Base-by-base conservation (phyloP, 2,888 invertebrate species). In the Leptothorax acervorum region DNA sequence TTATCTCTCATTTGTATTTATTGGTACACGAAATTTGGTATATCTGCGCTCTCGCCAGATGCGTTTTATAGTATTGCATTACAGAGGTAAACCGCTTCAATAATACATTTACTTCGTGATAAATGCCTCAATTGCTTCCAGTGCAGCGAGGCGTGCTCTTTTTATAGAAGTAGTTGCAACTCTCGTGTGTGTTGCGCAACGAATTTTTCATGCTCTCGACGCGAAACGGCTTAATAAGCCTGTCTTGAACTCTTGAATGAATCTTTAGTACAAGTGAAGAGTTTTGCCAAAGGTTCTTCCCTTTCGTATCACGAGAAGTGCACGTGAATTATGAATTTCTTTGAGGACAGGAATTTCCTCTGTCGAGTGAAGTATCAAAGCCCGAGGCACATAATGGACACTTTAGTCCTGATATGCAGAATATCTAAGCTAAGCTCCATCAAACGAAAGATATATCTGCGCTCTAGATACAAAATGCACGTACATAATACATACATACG, bases 251-350 rank as follows among this genome's bases (percentile, higher is more conserved):
- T 18, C 51, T 51, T 23, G 28, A 76, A 68, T 9, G n/a, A 45
- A 78, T 57, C 55, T 70, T 55, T 45, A 28, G 5, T 5, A 3
- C 18, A n/a, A 53, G 66, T 4, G 6, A 65, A 63, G 15, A 53
- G 39, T 51, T 78, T 31, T 31, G 15, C 45, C 23, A 31, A 70
- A 78, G 42, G 23, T 68, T 5, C n/a, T 35, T 53, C n/a, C 5
- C n/a, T 55, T 31, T 42, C 18, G 9, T 31, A 8, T 68, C 31
- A 45, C 23, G 78, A 31, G 11, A 70, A 70, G 55, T 45, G 42
- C 15, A 42, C 5, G 23, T 70, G 11, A 78, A 68, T 78, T 70
- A 78, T 78, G 68, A 78, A 68, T 70, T 70, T 78, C 42, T 31
- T 45, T 66, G 45, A 78, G n/a, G n/a, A n/a, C 42, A 11, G 53